Base-by-base conservation (phyloP, 1,140 invertebrate genomes). In the Drosophila kurseongensis region DNA sequence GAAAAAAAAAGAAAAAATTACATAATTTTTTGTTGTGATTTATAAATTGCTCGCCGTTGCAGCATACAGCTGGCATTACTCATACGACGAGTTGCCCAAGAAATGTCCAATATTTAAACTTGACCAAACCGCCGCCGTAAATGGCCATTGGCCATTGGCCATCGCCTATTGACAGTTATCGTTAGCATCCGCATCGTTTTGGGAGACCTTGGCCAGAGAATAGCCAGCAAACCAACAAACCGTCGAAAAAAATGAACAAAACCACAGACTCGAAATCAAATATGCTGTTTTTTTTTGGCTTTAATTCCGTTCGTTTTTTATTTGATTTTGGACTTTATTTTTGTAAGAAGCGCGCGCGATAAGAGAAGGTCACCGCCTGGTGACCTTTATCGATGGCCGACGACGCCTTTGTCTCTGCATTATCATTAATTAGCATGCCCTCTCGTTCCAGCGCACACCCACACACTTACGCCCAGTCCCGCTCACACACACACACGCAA, bases 81-180 rank as follows among this genome's bases (percentile, higher is more conserved):
- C 77, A 80, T 85, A 63, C 81, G 73, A 27, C 74, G 55, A 41
- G 72, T 82, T 82, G 79, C 52, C 66, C 62, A 85, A 77, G 74
- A 72, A 79, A 80, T 63, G 44, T 68, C 59, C 66, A 84, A 73
- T 80, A 85, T 80, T 84, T 69, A 68, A 89, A 88, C 66, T 75
- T 79, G 61, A 77, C 79, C 48, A 61, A 72, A 60, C 36, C 41
- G 16, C 47, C 29, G 42, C 63, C 65, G n/a, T 23, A 54, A 12
- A 13, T 42, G 62, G 67, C 50, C 60, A 57, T 14, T 29, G 36
- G 54, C 54, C 18, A 23, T 29, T 13, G 16, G 14, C 36, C 16
- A 38, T 40, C n/a, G 55, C 7, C 55, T 71, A 58, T 72, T 72
- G 68, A 71, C 68, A 71, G 18, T 71, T 71, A 35, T 47, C 66